Evolutionary conservation across 2,113 vertebrate genomes (phyloP).

Genomic region (Benitochromis conjunctus): DNA sequence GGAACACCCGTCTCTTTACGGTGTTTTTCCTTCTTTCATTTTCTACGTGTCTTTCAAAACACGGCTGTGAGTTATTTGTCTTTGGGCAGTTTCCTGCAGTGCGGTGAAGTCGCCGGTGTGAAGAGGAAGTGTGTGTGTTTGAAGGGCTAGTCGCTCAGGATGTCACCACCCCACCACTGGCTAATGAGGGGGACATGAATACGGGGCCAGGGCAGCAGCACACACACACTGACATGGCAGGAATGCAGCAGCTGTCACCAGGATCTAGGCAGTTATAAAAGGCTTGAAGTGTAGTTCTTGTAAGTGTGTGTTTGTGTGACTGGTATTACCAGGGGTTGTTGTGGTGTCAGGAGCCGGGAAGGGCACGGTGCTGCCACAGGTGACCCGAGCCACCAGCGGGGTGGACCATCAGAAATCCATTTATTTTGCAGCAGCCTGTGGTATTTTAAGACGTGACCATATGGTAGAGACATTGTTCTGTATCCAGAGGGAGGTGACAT

Average conservation of each 20-base stretch:
- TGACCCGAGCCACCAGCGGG: conserved; percentile 28
- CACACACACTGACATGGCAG: conserved; percentile 32
- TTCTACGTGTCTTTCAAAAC: conserved; percentile 7
- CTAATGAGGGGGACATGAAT: conserved; percentile 73
- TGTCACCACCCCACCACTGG: conserved; percentile 71
- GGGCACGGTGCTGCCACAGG: background rate
- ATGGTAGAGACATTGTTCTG: conserved; percentile 55
- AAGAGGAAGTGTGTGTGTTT: conserved; percentile 75
- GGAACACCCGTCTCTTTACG: background rate
- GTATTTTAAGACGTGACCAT: conserved; percentile 35
- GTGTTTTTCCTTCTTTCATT: background rate
- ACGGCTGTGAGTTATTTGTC: conserved; percentile 43
- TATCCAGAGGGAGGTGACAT: conserved; percentile 60
- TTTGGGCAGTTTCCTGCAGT: conserved; percentile 51
- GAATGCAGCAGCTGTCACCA: conserved; percentile 80
- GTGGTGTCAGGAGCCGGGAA: background rate
- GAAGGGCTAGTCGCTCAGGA: conserved; percentile 74
- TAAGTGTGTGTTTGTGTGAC: background rate
- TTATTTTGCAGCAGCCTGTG: background rate
- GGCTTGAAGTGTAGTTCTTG: conserved; percentile 17
- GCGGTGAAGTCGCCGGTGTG: conserved; percentile 63
- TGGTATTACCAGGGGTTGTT: conserved; percentile 59
- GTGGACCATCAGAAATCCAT: background rate
- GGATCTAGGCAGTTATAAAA: conserved; percentile 58
- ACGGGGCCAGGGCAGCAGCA: conserved; percentile 20